These are phyloP conservation scores for Omphaloscelis lunosa DNA, from an alignment of 2,888 invertebrate genomes.

Conservation along the genomic window DNA sequence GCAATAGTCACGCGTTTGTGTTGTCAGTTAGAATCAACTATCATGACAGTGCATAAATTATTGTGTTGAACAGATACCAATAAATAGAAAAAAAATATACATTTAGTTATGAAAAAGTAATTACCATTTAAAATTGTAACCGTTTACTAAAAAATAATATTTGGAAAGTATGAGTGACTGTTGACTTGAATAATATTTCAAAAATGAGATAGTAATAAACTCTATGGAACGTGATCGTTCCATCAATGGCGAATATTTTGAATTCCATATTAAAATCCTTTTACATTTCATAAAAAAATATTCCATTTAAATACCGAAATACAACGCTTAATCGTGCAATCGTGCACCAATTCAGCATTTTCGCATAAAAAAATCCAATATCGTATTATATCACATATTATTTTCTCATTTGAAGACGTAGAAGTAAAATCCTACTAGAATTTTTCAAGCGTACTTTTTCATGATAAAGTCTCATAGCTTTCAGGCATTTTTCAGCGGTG, in stretches of 20 bases:
- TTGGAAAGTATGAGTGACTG: not conserved
- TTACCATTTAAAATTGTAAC: not conserved
- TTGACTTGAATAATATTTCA: not conserved
- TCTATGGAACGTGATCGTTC: not conserved
- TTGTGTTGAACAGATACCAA: not conserved
- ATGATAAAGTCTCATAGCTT: constrained; percentile 50
- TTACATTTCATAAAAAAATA: not conserved
- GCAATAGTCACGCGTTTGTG: not conserved
- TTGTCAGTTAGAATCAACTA: constrained; percentile 22
- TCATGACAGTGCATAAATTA: not conserved
- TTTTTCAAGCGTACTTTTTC: constrained; percentile 29
- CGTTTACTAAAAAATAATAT: not conserved
- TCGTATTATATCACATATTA: constrained; percentile 16
- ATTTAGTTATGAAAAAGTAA: too few species aligned
- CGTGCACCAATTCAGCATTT: constrained; percentile 2
- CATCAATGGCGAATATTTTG: not conserved
- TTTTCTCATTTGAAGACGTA: constrained; percentile 21
- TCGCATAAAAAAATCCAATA: constrained; percentile 14
- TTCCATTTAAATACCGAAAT: not conserved
- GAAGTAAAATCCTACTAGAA: constrained; percentile 12
- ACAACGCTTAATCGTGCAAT: constrained; percentile 3
- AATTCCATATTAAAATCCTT: not conserved
- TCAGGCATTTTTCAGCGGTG: constrained; percentile 56
- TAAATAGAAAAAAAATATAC: too few species aligned
- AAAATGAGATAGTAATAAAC: not conserved